These are phyloP conservation scores for Drosophila subsilvestris DNA, from an alignment of 2,888 invertebrate species.

Conservation along the genomic window DNA sequence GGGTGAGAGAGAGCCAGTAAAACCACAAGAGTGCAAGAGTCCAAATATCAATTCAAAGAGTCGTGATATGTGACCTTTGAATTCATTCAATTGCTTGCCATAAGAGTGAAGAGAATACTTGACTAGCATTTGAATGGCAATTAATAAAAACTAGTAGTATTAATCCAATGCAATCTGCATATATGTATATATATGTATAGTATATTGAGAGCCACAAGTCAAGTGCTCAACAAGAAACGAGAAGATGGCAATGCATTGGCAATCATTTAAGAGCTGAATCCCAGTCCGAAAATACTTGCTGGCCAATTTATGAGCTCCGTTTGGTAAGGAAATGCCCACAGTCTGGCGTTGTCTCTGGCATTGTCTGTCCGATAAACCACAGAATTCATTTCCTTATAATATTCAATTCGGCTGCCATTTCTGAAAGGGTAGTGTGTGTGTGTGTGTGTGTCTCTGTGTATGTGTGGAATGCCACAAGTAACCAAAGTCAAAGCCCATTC, in stretches of 20 bases:
- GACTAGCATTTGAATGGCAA: neutral
- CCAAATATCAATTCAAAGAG: neutral
- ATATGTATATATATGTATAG: too few species aligned
- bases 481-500: slow-evolving; percentile 31
- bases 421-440: slow-evolving; percentile 14
- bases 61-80: neutral
- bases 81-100: neutral
- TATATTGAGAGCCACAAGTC: neutral
- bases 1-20: neutral
- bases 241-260: neutral
- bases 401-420: slow-evolving; percentile 60
- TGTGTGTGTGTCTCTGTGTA: slow-evolving; percentile 30
- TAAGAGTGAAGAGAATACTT: neutral
- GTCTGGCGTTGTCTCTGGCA: neutral
- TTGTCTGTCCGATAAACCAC: slow-evolving; percentile 47
- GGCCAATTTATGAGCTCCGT: slow-evolving; percentile 21
- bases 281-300: neutral
- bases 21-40: too few species aligned
- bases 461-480: slow-evolving; percentile 42
- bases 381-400: slow-evolving; percentile 78
- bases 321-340: neutral
- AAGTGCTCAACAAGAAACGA: neutral
- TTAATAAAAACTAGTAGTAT: neutral
- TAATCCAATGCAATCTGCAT: neutral
- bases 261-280: neutral